A percentile compares a stretch with the other conserved stretches of the same genome.
Evolutionary conservation across 2,113 vertebrate species (phyloP).

Genomic region (Sitta europaea): DNA sequence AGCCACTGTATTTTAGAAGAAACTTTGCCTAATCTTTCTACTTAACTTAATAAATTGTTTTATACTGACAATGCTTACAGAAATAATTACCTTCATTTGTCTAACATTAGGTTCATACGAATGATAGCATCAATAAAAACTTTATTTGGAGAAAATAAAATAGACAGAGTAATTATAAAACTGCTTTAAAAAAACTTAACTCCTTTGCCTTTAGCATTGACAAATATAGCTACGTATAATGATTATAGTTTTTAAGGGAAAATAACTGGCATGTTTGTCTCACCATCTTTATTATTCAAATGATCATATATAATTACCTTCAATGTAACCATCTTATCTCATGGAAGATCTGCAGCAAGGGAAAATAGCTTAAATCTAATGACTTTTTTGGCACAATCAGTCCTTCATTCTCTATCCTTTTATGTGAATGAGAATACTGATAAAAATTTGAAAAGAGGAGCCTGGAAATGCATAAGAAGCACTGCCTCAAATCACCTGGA

Average conservation of each 20-base stretch:
- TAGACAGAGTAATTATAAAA: slow-evolving; percentile 28
- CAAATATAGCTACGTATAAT: background rate
- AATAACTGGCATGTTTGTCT: slow-evolving; percentile 29
- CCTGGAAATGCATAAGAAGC: background rate
- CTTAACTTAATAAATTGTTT: background rate
- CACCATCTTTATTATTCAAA: slow-evolving; percentile 49
- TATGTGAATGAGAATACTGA: background rate
- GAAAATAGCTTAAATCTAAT: slow-evolving; percentile 40
- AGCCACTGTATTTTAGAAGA: background rate
- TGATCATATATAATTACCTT: slow-evolving; percentile 16
- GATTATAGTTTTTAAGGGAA: slow-evolving; percentile 14
- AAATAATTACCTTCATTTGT: slow-evolving; percentile 49
- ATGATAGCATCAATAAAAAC: slow-evolving; percentile 35
- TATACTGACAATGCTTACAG: background rate
- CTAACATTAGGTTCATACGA: background rate
- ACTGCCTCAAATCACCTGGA: background rate
- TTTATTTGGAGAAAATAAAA: slow-evolving; percentile 33
- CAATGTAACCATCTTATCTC: slow-evolving; percentile 9
- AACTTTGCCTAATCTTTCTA: background rate
- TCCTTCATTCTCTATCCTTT: background rate
- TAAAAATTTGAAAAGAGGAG: background rate
- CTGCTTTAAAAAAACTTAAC: background rate
- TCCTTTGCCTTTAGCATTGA: slow-evolving; percentile 40
- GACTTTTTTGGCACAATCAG: slow-evolving; percentile 13
- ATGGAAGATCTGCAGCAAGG: background rate